phyloP scores from a whole-genome alignment of 2,888 invertebrate species.

The Scotopteryx bipunctaria region DNA sequence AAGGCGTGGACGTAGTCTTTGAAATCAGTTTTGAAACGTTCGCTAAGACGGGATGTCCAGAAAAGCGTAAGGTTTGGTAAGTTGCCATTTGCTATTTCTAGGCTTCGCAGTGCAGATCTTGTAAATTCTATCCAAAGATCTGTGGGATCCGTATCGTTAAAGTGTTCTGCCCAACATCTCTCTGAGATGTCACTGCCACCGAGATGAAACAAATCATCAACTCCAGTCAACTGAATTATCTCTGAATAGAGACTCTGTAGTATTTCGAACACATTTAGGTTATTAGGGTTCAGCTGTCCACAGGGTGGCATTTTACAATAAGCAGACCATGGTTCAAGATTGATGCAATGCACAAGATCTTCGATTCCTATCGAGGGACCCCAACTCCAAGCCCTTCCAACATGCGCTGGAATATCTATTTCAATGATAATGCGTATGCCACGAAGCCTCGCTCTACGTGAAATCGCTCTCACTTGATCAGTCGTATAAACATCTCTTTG shows the following conservation, averaged over 20 bases:
- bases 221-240: slow-evolving; percentile 88
- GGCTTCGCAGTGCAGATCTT: slow-evolving; percentile 79
- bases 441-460: slow-evolving; percentile 89
- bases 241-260: slow-evolving; percentile 88
- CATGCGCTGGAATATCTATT: slow-evolving; percentile 93
- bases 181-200: slow-evolving; percentile 90
- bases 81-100: slow-evolving; percentile 79
- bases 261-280: slow-evolving; percentile 86
- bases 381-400: slow-evolving; percentile 92
- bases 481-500: slow-evolving; percentile 87
- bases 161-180: slow-evolving; percentile 87
- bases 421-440: slow-evolving; percentile 94
- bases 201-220: slow-evolving; percentile 90
- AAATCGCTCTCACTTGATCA: slow-evolving; percentile 87
- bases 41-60: slow-evolving; percentile 57
- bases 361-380: slow-evolving; percentile 86
- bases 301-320: slow-evolving; percentile 92
- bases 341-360: slow-evolving; percentile 88
- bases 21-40: slow-evolving; percentile 54
- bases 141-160: slow-evolving; percentile 85
- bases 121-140: slow-evolving; percentile 90
- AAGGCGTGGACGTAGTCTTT: slow-evolving; percentile 49
- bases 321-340: slow-evolving; percentile 87
- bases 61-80: slow-evolving; percentile 59
- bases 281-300: slow-evolving; percentile 90